phyloP scores from a whole-genome alignment of 2,888 invertebrate species.

The Taphrorychus bicolor region DNA sequence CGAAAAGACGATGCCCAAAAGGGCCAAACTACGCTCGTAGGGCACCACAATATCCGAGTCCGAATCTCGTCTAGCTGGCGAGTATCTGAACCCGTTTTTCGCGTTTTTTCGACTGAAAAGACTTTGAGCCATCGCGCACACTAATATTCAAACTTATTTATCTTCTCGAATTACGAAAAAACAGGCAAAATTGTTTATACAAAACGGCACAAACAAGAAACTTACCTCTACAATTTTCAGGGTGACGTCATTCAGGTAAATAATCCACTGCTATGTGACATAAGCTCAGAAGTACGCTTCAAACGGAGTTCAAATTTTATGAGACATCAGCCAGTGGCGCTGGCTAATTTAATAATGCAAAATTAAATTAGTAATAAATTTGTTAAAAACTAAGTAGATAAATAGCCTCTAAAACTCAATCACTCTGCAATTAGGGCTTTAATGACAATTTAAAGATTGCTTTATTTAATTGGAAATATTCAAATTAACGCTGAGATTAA shows the following conservation, averaged over 20 bases:
- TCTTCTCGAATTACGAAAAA: neutral
- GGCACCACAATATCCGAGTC: slow-evolving; percentile 42
- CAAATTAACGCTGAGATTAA: too few relatives aligned
- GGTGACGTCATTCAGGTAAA: slow-evolving; percentile 43
- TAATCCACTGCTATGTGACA: slow-evolving; percentile 23
- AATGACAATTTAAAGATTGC: too few relatives aligned
- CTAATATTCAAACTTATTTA: neutral
- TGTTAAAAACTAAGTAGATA: too few relatives aligned
- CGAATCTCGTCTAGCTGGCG: slow-evolving; percentile 39
- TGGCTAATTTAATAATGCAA: too few relatives aligned
- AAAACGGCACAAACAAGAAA: slow-evolving; percentile 33
- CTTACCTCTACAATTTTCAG: slow-evolving; percentile 41
- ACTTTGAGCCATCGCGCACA: slow-evolving; percentile 43
- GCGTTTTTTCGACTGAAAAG: slow-evolving; percentile 39
- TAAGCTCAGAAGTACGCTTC: slow-evolving; percentile 29
- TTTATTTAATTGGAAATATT: too few relatives aligned
- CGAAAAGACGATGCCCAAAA: slow-evolving; percentile 52
- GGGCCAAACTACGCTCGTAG: slow-evolving; percentile 54
- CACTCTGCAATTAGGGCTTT: too few relatives aligned
- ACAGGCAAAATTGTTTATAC: neutral
- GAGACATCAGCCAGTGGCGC: too few relatives aligned
- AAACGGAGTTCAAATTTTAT: too few relatives aligned
- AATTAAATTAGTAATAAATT: too few relatives aligned
- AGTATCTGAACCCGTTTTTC: slow-evolving; percentile 19
- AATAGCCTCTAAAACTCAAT: too few relatives aligned